These are phyloP conservation scores for Drymodes brunneopygia DNA, from an alignment of 2,113 vertebrate genomes.

Conservation along the genomic window DNA sequence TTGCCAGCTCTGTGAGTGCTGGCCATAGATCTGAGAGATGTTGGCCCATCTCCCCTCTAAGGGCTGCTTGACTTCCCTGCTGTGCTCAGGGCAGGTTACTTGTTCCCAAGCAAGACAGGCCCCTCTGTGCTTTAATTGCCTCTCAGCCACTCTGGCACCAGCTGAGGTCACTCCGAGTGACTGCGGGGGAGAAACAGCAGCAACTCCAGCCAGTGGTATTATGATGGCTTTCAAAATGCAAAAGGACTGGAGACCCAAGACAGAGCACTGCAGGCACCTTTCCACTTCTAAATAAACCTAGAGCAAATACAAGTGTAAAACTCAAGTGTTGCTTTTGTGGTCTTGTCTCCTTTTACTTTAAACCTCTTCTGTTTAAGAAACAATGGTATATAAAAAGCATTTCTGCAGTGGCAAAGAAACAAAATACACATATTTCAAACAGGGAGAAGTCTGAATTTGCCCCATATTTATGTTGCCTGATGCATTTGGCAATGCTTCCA, in stretches of 20 bases:
- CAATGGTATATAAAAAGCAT: background rate
- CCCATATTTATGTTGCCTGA: background rate
- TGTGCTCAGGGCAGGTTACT: slow-evolving; percentile 5
- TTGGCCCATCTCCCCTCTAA: background rate
- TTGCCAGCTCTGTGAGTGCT: background rate
- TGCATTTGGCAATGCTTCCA: background rate
- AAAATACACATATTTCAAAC: background rate
- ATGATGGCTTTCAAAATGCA: background rate
- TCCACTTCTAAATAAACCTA: background rate
- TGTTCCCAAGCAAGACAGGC: background rate
- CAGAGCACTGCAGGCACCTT: slow-evolving; percentile 9
- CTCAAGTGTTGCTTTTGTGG: background rate
- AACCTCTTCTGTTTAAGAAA: background rate
- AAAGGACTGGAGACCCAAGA: background rate
- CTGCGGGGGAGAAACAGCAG: background rate
- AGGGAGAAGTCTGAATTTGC: background rate
- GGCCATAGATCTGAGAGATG: background rate
- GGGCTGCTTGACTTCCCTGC: background rate
- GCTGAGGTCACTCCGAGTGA: background rate
- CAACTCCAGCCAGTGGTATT: background rate
- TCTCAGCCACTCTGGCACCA: slow-evolving; percentile 45
- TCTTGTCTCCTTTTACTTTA: slow-evolving; percentile 1
- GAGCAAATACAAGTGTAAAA: slow-evolving; percentile 1
- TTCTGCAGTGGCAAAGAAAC: background rate
- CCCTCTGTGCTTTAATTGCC: slow-evolving; percentile 13